Base-by-base conservation (phyloP, 2,797 vertebrate species). In the Falco biarmicus region DNA sequence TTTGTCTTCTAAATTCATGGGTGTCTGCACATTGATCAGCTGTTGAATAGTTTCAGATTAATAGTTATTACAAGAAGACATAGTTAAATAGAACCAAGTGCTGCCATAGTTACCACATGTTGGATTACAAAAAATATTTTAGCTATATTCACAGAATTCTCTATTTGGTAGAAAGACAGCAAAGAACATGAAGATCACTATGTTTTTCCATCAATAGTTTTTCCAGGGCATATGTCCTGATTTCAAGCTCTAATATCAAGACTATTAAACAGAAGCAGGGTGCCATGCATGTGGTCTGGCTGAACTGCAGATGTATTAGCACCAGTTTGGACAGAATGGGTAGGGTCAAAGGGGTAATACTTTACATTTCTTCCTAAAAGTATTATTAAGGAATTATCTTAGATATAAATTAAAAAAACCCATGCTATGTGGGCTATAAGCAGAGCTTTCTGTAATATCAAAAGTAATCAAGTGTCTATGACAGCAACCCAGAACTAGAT, bases 181-280 rank as follows among this genome's bases (percentile, higher is more conserved):
- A 59, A 86, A 78, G 32, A 54, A 54, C 19, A 71, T 2, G 1
- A 54, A 43, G 15, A 54, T 21, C 6, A 10, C 29, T n/a, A 32
- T 21, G 2, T 15, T 78, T 81, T 80, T 63, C 32, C 13, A 74
- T 48, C 29, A 18, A 13, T 37, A 57, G 9, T 16, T 80, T 76
- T n/a, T 70, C 56, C 11, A 8, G 0, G 26, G 10, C 15, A 19
- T 22, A 15, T 15, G 13, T 1, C 0, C 18, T 41, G 15, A 77
- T 7, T 80, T 84, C 4, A 4, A 34, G 3, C 8, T 82, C 14
- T 75, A 6, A 16, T 63, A 71, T 26, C 17, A 86, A 63, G 13
- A 20, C 29, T 47, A 5, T 11, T 65, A 29, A 64, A 53, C 20
- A 66, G 57, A 79, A 79, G 34, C 15, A 71, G 29, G 21, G 48